These are phyloP conservation scores for Phrynocephalus guinanensis DNA, from an alignment of 2,797 vertebrate genomes.

Conservation along the genomic window DNA sequence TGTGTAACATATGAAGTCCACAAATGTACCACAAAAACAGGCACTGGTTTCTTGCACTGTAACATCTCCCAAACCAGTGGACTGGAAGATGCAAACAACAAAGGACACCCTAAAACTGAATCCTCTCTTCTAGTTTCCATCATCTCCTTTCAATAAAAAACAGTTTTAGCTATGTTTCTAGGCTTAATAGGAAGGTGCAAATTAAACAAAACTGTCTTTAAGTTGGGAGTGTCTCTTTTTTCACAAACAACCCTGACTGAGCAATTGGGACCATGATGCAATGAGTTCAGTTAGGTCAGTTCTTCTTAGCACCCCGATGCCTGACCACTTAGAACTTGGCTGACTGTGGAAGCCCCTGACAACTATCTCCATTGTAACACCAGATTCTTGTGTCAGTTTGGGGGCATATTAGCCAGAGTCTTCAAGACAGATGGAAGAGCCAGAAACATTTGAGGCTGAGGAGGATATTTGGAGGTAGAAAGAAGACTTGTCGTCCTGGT, in stretches of 20 bases:
- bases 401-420: background rate
- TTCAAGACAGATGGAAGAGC: background rate
- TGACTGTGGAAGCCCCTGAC: background rate
- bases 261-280: background rate
- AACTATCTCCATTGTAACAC: background rate
- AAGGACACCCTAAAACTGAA: background rate
- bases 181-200: background rate
- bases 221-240: background rate
- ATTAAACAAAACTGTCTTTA: background rate
- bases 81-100: background rate
- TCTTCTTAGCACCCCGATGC: background rate
- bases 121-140: background rate
- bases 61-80: background rate
- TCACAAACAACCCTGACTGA: background rate
- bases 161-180: background rate
- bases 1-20: background rate
- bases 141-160: background rate
- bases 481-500: slow-evolving; percentile 54
- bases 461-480: slow-evolving; percentile 1
- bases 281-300: background rate
- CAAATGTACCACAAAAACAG: background rate
- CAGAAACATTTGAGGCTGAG: background rate
- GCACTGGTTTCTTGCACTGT: background rate
- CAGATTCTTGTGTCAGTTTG: background rate
- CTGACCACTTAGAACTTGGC: background rate